Percentiles rank a stretch among this genome's conserved stretches.
Evolutionary conservation across 2,797 vertebrate species (phyloP).

Genomic region (Siniperca scherzeri): DNA sequence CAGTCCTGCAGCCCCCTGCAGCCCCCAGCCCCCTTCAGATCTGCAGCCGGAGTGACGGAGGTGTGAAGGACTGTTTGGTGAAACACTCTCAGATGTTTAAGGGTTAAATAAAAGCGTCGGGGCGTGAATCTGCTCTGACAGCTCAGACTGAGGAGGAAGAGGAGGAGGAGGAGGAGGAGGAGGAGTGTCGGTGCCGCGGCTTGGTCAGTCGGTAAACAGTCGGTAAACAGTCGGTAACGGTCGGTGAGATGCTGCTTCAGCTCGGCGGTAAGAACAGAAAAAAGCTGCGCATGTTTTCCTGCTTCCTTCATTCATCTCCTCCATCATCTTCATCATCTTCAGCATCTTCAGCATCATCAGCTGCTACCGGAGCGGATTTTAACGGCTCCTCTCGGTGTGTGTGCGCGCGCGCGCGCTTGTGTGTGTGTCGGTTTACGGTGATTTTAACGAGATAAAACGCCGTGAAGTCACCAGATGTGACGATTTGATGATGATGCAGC

Average conservation of each 20-base stretch:
- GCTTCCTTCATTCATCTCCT: not conserved
- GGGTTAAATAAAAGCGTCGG: too few relatives aligned
- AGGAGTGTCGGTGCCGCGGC: constrained; percentile 47
- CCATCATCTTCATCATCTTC: constrained; percentile 13
- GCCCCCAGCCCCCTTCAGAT: too few relatives aligned
- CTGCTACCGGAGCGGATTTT: not conserved
- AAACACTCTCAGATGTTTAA: too few relatives aligned
- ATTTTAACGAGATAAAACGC: not conserved
- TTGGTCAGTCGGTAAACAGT: constrained; percentile 50
- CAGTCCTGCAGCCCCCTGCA: too few relatives aligned
- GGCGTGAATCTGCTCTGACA: constrained; percentile 5
- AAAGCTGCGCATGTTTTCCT: not conserved
- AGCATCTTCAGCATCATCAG: constrained; percentile 6
- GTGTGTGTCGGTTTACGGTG: not conserved
- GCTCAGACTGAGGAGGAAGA: constrained; percentile 45
- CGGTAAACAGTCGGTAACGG: not conserved
- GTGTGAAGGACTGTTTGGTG: too few relatives aligned
- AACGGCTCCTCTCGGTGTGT: not conserved
- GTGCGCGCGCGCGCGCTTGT: not conserved
- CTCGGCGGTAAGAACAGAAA: constrained; percentile 54
- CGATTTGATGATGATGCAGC: constrained; percentile 13
- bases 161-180: constrained; percentile 50
- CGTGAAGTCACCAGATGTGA: constrained; percentile 6
- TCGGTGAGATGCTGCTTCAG: constrained; percentile 35
- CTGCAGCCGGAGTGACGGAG: too few relatives aligned